Conservation (phyloP, 2,888 invertebrate species). For the Polyommatus icarus region DNA sequence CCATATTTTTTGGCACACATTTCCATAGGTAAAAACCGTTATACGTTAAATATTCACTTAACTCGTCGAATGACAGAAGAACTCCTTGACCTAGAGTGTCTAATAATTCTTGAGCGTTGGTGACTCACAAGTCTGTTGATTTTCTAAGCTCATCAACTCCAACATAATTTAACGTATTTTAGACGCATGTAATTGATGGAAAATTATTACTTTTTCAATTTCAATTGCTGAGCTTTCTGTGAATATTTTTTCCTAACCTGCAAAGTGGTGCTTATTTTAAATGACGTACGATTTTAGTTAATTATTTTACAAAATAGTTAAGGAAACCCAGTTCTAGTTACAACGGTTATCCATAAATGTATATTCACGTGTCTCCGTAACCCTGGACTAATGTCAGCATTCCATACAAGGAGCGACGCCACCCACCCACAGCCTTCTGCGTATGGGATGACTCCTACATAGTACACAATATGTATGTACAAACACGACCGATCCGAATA, state of each 20-base stretch:
- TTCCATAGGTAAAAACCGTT: background rate
- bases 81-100: conserved; percentile 18
- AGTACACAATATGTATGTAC: background rate
- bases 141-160: background rate
- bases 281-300: too few species aligned
- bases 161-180: background rate
- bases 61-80: background rate
- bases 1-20: background rate
- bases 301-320: background rate
- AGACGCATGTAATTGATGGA: background rate
- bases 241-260: background rate
- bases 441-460: conserved; percentile 49
- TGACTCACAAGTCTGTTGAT: background rate
- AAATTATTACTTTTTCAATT: background rate
- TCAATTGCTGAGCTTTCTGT: background rate
- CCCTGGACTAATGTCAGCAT: conserved; percentile 64
- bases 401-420: conserved; percentile 68
- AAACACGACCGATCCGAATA: conserved; percentile 26
- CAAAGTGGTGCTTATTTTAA: too few species aligned
- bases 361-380: conserved; percentile 44
- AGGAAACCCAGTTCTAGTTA: background rate
- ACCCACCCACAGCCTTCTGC: conserved; percentile 61
- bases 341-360: conserved; percentile 19
- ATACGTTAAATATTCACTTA: background rate
- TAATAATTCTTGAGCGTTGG: background rate